Evolutionary conservation across 2,888 invertebrate species (phyloP), one percentile per base, ranked within the genome.

Genomic region (Zele albiditarsus): DNA sequence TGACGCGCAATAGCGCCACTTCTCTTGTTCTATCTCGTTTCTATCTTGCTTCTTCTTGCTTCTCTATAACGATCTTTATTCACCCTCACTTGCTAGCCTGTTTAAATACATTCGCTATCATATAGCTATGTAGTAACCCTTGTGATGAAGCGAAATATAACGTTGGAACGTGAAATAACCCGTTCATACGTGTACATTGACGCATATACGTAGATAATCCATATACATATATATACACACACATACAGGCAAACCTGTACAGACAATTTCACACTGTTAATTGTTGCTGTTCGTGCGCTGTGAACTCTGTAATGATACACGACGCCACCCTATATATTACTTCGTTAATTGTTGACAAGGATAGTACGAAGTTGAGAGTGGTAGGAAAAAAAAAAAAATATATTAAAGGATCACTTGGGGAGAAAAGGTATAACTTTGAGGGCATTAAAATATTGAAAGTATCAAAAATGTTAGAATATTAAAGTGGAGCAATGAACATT

Each of bases 281-380:
- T 76, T 76, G 73, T 73, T 69, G 53, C 23, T 10, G 53, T 53
- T 53, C 20, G 20, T 3, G 33, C 38, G 20, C 63, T 20, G 31
- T 33, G 33, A 63, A 63, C 66, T 46, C 60, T 75, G 65, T 46
- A 66, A 67, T 67, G 57, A 66, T 75, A 75, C 71, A 49, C 60
- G 71, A 75, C 58, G 71, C 60, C 63, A 69, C 38, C 71, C 53
- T 53, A 23, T 69, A 53, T 69, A 72, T 76, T 63, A 76, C 63
- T 66, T 33, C 62, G 53, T 53, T 73, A 76, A 65, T 72, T 73
- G 65, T 60, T 68, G 69, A 31, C 42, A 68, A 73, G 69, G 38
- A 23, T 27, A 25, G 14, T 20, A 62, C 31, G 14, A 20, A 38
- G 31, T 31, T n/a, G 28, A 33, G 8, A n/a, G 33, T 20, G 20